These are phyloP conservation scores for Xestia sexstrigata DNA, from an alignment of 2,888 invertebrate species.

Conservation along the genomic window DNA sequence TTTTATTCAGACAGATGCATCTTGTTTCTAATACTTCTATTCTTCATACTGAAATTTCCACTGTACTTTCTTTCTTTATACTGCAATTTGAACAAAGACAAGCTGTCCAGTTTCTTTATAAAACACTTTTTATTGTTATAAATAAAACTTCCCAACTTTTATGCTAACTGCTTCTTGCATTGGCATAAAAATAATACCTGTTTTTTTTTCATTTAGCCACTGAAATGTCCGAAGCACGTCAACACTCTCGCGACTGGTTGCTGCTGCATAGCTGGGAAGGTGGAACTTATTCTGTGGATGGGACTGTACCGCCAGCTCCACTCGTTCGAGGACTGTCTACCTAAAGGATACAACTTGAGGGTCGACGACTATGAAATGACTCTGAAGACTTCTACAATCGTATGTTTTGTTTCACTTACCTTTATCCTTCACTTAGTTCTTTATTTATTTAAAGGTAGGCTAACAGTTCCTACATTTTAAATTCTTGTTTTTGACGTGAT, in stretches of 20 bases:
- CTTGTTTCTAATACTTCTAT: not conserved
- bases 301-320: constrained; percentile 76
- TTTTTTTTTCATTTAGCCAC: constrained; percentile 79
- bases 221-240: constrained; percentile 85
- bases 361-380: constrained; percentile 77
- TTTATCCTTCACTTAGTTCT: not conserved
- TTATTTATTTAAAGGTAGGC: not conserved
- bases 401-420: constrained; percentile 56
- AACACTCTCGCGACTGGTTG: constrained; percentile 73
- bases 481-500: no score
- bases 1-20: no score
- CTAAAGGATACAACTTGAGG: constrained; percentile 75
- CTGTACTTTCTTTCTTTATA: no score
- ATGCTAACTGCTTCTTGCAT: not conserved
- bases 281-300: constrained; percentile 83
- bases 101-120: not conserved
- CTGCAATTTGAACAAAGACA: not conserved
- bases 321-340: constrained; percentile 74
- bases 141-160: not conserved
- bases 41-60: no score
- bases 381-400: constrained; percentile 75
- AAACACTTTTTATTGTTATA: not conserved
- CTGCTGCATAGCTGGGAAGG: constrained; percentile 79
- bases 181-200: not conserved
- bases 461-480: no score